A percentile compares a stretch with the other conserved stretches of the same genome.
Evolutionary conservation across 1,140 invertebrate genomes (phyloP).

Genomic region (Heliothis subflexa): DNA sequence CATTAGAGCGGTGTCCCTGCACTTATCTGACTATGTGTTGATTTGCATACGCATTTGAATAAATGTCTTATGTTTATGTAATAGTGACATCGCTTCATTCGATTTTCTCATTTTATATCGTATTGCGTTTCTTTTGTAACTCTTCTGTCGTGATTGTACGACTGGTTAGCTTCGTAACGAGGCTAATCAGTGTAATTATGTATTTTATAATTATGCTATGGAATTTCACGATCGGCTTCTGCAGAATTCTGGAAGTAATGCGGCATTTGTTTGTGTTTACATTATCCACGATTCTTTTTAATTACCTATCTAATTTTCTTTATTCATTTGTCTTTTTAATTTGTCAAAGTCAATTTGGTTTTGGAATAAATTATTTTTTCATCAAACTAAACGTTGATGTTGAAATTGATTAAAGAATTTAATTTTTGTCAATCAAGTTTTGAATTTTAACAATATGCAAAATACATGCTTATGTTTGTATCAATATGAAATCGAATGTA

Average conservation of each 20-base stretch:
- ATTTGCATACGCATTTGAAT: constrained; percentile 36
- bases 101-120: constrained; percentile 28
- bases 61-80: constrained; percentile 36
- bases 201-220: constrained; percentile 24
- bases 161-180: constrained; percentile 7
- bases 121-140: constrained; percentile 30
- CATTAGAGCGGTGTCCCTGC: constrained; percentile 44
- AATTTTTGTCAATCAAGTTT: constrained; percentile 44
- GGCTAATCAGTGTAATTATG: constrained; percentile 36
- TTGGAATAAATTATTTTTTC: constrained; percentile 4
- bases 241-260: constrained; percentile 5
- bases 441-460: constrained; percentile 46
- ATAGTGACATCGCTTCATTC: constrained; percentile 35
- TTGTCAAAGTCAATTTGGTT: neutral
- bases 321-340: neutral
- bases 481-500: constrained; percentile 35
- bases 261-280: neutral
- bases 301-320: neutral
- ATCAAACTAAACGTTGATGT: constrained; percentile 15
- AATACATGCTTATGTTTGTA: constrained; percentile 41
- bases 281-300: neutral
- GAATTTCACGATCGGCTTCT: neutral
- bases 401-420: constrained; percentile 38
- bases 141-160: constrained; percentile 20
- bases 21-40: constrained; percentile 25